phyloP scores from a whole-genome alignment of 2,113 vertebrate genomes.

The Elanoides forficatus region DNA sequence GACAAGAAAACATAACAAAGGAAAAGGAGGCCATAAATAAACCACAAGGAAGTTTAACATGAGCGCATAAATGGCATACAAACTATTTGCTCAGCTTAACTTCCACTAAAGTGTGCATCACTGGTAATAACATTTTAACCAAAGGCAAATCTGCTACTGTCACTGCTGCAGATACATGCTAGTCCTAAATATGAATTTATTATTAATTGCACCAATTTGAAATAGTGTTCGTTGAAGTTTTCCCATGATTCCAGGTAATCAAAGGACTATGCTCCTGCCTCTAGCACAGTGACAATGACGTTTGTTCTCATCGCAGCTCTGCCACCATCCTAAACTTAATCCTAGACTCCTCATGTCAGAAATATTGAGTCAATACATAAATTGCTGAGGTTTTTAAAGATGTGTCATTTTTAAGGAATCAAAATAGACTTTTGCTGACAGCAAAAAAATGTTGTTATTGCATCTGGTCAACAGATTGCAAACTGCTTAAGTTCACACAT shows the following conservation, averaged over 20 bases:
- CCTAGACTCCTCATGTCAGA: background rate
- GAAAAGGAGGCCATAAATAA: background rate
- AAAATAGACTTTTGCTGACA: background rate
- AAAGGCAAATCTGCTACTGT: background rate
- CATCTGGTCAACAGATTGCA: background rate
- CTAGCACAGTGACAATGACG: background rate
- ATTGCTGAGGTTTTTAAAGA: background rate
- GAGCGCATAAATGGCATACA: background rate
- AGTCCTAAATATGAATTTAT: background rate
- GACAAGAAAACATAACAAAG: background rate
- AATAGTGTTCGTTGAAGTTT: background rate
- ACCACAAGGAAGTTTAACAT: background rate
- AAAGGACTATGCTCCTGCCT: background rate
- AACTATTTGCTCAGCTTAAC: background rate
- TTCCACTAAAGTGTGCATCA: background rate
- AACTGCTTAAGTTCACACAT: accelerated
- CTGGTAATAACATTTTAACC: background rate
- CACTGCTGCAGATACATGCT: background rate
- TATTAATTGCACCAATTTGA: background rate
- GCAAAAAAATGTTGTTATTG: background rate
- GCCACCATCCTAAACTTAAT: background rate
- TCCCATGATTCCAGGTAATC: background rate
- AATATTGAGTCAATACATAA: background rate
- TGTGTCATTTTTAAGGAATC: background rate
- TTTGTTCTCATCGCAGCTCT: background rate